Conservation (phyloP, 2,888 invertebrate genomes). For the Apodemia mormo region DNA sequence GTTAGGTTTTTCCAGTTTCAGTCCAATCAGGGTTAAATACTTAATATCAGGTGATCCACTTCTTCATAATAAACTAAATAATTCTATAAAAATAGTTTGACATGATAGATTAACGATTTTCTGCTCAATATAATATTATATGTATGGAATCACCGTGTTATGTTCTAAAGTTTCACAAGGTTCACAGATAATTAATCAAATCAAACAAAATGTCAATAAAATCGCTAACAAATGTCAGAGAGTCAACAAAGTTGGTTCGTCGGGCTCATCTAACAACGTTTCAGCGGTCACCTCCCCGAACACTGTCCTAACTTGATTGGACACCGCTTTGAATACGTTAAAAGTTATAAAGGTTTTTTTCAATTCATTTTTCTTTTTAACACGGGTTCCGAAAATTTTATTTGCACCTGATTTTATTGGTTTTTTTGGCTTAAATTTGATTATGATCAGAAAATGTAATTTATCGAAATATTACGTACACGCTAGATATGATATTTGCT, state of each 20-base stretch:
- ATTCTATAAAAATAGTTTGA: too few species aligned
- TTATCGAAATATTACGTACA: neutral
- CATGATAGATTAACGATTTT: too few species aligned
- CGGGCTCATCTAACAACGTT: neutral
- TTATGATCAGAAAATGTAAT: neutral
- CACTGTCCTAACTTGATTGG: slow-evolving; percentile 13
- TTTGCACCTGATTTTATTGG: neutral
- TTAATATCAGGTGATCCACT: too few species aligned
- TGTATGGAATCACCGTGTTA: too few species aligned
- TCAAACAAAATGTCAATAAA: slow-evolving; percentile 7
- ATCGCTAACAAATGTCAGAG: neutral
- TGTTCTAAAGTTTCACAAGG: neutral
- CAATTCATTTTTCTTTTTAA: slow-evolving; percentile 12
- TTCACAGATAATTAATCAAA: slow-evolving; percentile 5
- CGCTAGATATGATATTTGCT: neutral
- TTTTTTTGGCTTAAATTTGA: neutral
- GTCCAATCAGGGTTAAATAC: too few species aligned
- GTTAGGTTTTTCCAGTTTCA: too few species aligned
- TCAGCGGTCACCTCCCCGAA: neutral
- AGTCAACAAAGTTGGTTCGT: slow-evolving; percentile 3
- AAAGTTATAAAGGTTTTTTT: slow-evolving; percentile 6
- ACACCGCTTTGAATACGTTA: slow-evolving; percentile 3
- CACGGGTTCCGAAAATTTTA: neutral
- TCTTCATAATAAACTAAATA: too few species aligned
- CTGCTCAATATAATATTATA: too few species aligned